Evolutionary conservation across 1,140 invertebrate species (phyloP).

Genomic region (Aphelinus certus): DNA sequence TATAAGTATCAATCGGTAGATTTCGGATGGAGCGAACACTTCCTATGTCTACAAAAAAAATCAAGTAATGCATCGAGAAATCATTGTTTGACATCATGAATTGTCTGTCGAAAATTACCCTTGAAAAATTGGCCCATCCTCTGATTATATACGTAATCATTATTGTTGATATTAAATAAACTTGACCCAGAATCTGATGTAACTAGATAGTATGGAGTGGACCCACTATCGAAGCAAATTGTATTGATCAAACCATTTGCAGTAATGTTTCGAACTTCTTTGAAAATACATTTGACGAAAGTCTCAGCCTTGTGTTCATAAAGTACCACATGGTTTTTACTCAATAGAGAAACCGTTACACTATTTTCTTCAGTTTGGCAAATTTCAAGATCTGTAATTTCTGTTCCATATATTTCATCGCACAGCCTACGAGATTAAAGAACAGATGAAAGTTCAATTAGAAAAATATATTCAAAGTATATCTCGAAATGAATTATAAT

Average conservation of each 20-base stretch:
- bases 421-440: constrained; percentile 37
- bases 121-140: constrained; percentile 39
- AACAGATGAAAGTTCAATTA: no score
- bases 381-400: constrained; percentile 42
- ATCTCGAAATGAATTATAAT: no score
- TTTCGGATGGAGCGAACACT: constrained; percentile 48
- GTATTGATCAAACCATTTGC: constrained; percentile 45
- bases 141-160: constrained; percentile 41
- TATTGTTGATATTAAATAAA: constrained; percentile 45
- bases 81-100: no score
- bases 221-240: constrained; percentile 53
- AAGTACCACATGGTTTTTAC: constrained; percentile 40
- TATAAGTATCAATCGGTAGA: constrained; percentile 52
- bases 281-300: constrained; percentile 31
- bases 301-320: constrained; percentile 47
- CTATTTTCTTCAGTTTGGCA: constrained; percentile 37
- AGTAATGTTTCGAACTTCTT: constrained; percentile 39
- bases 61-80: no score
- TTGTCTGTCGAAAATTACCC: constrained; percentile 21
- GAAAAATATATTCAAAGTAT: no score
- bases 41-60: constrained; percentile 43
- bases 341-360: constrained; percentile 41
- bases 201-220: constrained; percentile 46
- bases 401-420: constrained; percentile 34
- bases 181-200: constrained; percentile 44